Evolutionary conservation across 2,113 vertebrate species (phyloP).

Genomic region (Lanius ludovicianus): DNA sequence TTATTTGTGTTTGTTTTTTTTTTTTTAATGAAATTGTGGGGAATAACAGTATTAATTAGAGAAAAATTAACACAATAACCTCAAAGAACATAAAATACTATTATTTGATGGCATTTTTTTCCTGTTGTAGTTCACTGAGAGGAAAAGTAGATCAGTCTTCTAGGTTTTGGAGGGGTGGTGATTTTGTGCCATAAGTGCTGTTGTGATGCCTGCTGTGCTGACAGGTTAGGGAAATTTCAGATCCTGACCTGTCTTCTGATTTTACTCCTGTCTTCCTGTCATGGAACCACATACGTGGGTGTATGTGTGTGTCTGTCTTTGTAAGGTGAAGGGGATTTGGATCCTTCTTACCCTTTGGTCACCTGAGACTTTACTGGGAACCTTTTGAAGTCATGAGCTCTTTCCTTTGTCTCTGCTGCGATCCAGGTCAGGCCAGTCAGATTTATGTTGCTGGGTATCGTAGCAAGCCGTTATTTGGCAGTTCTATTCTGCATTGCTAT

Average conservation of each 20-base stretch:
- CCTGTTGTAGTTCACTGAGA: not conserved
- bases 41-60: not conserved
- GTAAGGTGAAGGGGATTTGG: conserved; percentile 23
- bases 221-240: not conserved
- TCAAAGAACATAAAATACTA: not conserved
- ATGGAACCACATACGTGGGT: not conserved
- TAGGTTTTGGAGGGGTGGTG: not conserved
- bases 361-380: not conserved
- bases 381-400: conserved; percentile 21
- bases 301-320: not conserved
- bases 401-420: not conserved
- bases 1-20: not conserved
- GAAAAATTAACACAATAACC: not conserved
- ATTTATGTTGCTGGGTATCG: conserved; percentile 40
- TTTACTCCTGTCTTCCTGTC: not conserved
- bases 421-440: not conserved
- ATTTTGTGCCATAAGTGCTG: not conserved
- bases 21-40: not conserved
- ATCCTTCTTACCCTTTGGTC: conserved; percentile 19
- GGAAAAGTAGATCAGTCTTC: not conserved
- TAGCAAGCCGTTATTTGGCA: conserved; percentile 10
- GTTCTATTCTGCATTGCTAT: conserved; percentile 20
- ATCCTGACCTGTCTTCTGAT: not conserved
- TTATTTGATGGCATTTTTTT: not conserved
- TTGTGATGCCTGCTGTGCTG: not conserved